Conservation (phyloP, 2,113 vertebrate genomes). For the Anoplopoma fimbria region DNA sequence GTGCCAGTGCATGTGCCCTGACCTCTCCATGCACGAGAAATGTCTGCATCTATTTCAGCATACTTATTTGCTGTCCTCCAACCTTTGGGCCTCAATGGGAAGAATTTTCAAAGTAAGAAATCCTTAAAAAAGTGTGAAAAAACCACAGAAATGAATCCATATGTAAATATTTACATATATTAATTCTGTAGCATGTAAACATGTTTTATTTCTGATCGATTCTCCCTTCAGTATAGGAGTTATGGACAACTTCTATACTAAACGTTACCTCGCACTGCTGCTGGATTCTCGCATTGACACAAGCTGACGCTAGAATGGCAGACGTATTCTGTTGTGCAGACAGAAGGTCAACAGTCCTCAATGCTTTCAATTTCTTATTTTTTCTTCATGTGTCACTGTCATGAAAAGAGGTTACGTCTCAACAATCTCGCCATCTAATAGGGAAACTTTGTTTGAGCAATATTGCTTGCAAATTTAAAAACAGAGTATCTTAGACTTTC, state of each 20-base stretch:
- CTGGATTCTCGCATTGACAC: too few relatives aligned
- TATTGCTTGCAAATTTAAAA: conserved; percentile 8
- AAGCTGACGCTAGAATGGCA: too few relatives aligned
- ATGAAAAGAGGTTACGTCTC: not conserved
- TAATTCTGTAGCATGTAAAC: too few relatives aligned
- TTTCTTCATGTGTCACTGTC: not conserved
- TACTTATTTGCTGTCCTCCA: too few relatives aligned
- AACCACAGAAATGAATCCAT: too few relatives aligned
- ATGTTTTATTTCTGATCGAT: not conserved
- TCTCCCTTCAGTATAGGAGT: too few relatives aligned
- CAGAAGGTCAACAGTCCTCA: not conserved
- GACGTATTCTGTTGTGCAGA: not conserved
- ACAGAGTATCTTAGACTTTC: not conserved
- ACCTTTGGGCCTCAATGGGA: not conserved
- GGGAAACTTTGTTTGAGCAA: conserved; percentile 8
- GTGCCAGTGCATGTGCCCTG: not conserved
- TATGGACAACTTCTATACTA: not conserved
- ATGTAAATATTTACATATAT: not conserved
- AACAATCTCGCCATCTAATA: not conserved
- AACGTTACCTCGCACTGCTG: not conserved
- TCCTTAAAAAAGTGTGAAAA: not conserved
- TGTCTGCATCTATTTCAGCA: not conserved
- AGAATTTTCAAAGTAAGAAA: not conserved
- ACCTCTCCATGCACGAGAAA: not conserved
- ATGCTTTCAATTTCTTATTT: not conserved